Evolutionary conservation across 92 coral and sea anemone genomes (phyloP).

Genomic region (Umimayanthus chanpuru): DNA sequence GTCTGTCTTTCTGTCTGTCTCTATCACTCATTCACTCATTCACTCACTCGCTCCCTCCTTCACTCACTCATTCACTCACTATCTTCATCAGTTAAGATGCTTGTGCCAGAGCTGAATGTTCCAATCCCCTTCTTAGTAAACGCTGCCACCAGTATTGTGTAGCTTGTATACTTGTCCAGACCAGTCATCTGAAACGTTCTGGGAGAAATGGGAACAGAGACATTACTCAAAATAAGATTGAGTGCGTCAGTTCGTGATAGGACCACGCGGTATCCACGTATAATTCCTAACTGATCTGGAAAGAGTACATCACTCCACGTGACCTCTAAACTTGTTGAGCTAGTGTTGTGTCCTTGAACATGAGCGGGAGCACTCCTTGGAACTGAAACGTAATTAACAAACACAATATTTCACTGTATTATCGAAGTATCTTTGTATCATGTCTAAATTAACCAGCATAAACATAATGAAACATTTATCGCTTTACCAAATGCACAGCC

Average conservation of each 20-base stretch:
- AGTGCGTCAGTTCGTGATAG: slow-evolving; percentile 12
- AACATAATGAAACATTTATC: no score
- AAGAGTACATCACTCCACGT: slow-evolving; percentile 73
- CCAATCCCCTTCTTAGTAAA: slow-evolving; percentile 57
- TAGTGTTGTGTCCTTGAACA: slow-evolving; percentile 54
- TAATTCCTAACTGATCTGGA: slow-evolving; percentile 55
- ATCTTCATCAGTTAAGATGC: slow-evolving; percentile 43
- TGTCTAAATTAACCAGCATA: no score
- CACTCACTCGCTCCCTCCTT: not conserved
- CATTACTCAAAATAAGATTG: not conserved
- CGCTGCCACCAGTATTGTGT: slow-evolving; percentile 54
- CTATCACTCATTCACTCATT: no score
- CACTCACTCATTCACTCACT: slow-evolving; percentile 23
- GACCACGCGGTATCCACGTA: slow-evolving; percentile 63
- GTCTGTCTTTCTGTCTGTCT: no score
- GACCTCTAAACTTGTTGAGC: slow-evolving; percentile 70
- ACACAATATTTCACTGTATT: no score
- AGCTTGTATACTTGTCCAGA: slow-evolving; percentile 44
- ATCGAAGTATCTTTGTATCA: no score
- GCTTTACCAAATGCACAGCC: no score
- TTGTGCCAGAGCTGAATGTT: slow-evolving; percentile 30
- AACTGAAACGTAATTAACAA: not conserved
- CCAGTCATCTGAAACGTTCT: slow-evolving; percentile 43
- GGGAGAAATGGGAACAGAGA: slow-evolving; percentile 24
- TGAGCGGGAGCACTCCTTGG: slow-evolving; percentile 52